These are phyloP conservation scores for Nasonovia ribisnigri DNA, from an alignment of 2,888 invertebrate genomes.

Conservation along the genomic window DNA sequence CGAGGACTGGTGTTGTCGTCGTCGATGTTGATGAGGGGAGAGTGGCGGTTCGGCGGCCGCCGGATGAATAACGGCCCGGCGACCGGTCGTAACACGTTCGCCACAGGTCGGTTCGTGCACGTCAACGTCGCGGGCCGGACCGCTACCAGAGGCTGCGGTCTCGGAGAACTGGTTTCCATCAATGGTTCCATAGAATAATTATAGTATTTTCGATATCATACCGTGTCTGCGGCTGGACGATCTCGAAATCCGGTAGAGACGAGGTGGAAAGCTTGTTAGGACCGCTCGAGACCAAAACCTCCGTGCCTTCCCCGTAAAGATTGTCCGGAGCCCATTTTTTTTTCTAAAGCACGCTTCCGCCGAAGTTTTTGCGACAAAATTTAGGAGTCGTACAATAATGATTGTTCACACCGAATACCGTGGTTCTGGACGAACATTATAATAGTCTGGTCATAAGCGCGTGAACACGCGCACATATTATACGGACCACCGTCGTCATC, in stretches of 20 bases:
- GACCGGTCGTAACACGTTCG: conserved; percentile 2
- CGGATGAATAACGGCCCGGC: not conserved
- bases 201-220: not conserved
- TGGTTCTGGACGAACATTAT: not conserved
- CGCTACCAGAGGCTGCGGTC: not conserved
- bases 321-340: not conserved
- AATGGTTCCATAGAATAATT: not conserved
- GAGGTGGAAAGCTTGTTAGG: not conserved
- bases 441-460: not conserved
- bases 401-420: not conserved
- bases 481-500: not conserved
- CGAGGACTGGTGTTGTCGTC: not conserved
- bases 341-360: not conserved
- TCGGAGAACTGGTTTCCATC: conserved; percentile 2
- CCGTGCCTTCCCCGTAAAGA: not conserved
- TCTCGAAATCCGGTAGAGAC: not conserved
- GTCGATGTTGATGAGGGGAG: not conserved
- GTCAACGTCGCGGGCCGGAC: not conserved
- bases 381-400: not conserved
- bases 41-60: not conserved
- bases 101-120: not conserved
- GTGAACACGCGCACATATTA: not conserved
- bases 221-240: not conserved
- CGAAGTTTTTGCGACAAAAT: not conserved
- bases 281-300: not conserved